These are phyloP conservation scores for Hycleus phaleratus DNA, from an alignment of 1,140 invertebrate genomes.

Conservation along the genomic window DNA sequence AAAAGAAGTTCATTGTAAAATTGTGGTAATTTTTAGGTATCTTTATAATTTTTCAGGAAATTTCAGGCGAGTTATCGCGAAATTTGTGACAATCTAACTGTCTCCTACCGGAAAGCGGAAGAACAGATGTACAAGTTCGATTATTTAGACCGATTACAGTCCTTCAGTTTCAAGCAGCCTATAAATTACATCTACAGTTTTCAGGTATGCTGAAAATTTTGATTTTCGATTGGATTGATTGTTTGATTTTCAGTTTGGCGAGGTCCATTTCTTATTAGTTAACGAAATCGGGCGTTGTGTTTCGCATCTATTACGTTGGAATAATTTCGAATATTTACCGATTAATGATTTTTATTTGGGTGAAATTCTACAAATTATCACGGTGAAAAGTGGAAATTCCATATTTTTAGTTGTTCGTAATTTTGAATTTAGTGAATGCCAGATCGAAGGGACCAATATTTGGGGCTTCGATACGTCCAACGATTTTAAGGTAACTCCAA, in stretches of 20 bases:
- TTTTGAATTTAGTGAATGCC: slow-evolving; percentile 14
- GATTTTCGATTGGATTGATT: background rate
- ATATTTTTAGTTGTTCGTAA: slow-evolving; percentile 39
- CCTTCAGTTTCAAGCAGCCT: slow-evolving; percentile 29
- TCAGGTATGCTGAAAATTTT: slow-evolving; percentile 13
- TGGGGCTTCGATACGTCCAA: slow-evolving; percentile 39
- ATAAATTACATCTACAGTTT: slow-evolving; percentile 39
- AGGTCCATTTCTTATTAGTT: slow-evolving; percentile 38
- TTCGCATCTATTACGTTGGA: slow-evolving; percentile 27
- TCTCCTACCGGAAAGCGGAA: slow-evolving; percentile 26
- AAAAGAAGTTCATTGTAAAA: slow-evolving; percentile 7
- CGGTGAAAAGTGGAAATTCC: slow-evolving; percentile 25
- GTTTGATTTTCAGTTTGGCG: slow-evolving; percentile 5
- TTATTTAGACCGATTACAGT: slow-evolving; percentile 41
- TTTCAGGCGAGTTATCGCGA: slow-evolving; percentile 33
- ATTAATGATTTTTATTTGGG: slow-evolving; percentile 10
- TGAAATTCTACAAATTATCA: slow-evolving; percentile 31
- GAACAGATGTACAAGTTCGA: slow-evolving; percentile 43
- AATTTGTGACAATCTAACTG: slow-evolving; percentile 34
- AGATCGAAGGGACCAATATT: slow-evolving; percentile 34
- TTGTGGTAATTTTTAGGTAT: background rate
- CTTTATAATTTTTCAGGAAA: background rate
- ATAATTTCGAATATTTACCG: slow-evolving; percentile 20
- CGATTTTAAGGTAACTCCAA: slow-evolving; percentile 22
- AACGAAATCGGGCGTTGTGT: slow-evolving; percentile 36